Evolutionary conservation across 2,888 invertebrate species (phyloP).

Genomic region (Drosophila diplacantha): DNA sequence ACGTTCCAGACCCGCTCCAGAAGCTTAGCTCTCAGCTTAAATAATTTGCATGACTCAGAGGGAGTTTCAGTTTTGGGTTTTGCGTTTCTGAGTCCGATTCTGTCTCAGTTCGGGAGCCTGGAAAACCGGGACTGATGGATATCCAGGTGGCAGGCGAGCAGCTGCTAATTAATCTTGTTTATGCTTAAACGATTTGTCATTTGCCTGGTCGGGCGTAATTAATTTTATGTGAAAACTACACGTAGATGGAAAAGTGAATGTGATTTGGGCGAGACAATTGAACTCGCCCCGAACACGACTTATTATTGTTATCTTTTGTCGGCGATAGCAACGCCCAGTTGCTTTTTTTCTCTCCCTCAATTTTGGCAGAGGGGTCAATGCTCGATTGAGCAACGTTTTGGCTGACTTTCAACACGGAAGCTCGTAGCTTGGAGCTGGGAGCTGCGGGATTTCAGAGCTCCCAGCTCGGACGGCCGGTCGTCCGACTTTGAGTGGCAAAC

Average conservation of each 20-base stretch:
- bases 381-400: conserved; percentile 64
- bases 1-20: conserved; percentile 13
- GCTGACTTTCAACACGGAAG: conserved; percentile 70
- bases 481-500: conserved; percentile 33
- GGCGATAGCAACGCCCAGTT: conserved; percentile 64
- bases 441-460: conserved; percentile 15
- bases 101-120: conserved; percentile 7
- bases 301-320: conserved; percentile 66
- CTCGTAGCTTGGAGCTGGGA: conserved; percentile 15
- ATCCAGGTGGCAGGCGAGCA: conserved; percentile 40
- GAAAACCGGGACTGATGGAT: conserved; percentile 37
- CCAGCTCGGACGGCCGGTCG: conserved; percentile 3
- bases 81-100: conserved; percentile 1
- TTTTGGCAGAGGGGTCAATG: conserved; percentile 58
- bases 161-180: conserved; percentile 69
- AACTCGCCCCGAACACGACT: conserved; percentile 45
- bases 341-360: conserved; percentile 26
- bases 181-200: conserved; percentile 63
- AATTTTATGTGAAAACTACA: conserved; percentile 53
- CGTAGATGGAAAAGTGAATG: conserved; percentile 60
- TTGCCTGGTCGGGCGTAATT: conserved; percentile 47
- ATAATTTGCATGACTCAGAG: conserved; percentile 33
- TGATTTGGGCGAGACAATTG: conserved; percentile 57
- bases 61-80: conserved; percentile 1
- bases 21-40: conserved; percentile 7